phyloP scores from a whole-genome alignment of 2,113 vertebrate genomes.

The Chauna torquata region DNA sequence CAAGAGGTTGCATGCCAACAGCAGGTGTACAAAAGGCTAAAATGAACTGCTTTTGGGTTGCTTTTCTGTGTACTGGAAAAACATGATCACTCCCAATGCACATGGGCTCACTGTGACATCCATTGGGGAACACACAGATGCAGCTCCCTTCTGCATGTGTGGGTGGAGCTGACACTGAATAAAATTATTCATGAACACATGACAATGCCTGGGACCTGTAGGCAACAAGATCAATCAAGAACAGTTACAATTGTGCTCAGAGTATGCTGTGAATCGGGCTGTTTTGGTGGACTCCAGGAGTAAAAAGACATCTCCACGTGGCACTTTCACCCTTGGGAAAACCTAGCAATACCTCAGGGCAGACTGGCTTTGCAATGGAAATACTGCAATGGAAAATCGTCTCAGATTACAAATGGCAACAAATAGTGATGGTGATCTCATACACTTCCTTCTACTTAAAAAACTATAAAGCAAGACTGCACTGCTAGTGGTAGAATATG shows the following conservation, averaged over 20 bases:
- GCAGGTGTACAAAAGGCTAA: background rate
- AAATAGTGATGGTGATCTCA: background rate
- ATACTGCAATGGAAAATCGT: background rate
- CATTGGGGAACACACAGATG: background rate
- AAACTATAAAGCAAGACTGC: background rate
- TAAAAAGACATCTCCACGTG: background rate
- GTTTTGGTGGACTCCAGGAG: background rate
- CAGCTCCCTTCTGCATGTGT: background rate
- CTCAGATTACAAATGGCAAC: background rate
- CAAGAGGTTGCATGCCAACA: background rate
- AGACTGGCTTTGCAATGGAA: background rate
- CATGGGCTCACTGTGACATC: background rate
- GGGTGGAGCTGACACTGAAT: background rate
- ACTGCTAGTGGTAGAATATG: background rate
- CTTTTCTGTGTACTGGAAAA: background rate
- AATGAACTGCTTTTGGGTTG: background rate
- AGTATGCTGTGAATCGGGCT: background rate
- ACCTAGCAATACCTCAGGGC: background rate
- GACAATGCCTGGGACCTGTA: background rate
- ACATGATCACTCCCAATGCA: fast-evolving
- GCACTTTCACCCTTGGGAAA: background rate
- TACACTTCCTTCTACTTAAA: background rate
- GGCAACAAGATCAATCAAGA: background rate
- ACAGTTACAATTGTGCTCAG: background rate
- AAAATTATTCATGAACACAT: background rate